Evolutionary conservation across 2,113 vertebrate species (phyloP).

Genomic region (Sapayoa aenigma): DNA sequence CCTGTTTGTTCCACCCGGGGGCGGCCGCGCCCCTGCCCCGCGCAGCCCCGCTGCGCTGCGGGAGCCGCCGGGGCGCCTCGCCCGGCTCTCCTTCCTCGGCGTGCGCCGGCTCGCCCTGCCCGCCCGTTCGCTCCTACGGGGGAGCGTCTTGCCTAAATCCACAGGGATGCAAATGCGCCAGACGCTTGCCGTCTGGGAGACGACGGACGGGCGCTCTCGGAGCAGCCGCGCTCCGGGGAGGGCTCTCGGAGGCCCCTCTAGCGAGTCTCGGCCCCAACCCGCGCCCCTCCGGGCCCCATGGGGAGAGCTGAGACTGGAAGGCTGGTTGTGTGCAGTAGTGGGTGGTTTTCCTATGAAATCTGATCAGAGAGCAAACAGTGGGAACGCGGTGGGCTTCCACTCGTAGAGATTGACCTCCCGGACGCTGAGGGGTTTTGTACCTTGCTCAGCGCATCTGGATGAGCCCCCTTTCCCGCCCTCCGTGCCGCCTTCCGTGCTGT

Average conservation of each 20-base stretch:
- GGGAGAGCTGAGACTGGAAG: neutral
- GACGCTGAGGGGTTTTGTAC: neutral
- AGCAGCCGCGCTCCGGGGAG: neutral
- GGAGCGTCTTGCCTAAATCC: neutral
- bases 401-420: neutral
- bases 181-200: neutral
- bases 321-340: neutral
- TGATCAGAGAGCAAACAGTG: rapidly evolving
- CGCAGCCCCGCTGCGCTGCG: neutral
- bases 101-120: neutral
- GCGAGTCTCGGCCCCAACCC: neutral
- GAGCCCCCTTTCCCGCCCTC: neutral
- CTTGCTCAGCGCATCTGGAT: neutral
- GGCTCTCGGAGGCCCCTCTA: neutral
- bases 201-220: neutral
- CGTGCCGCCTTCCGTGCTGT: neutral
- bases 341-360: neutral
- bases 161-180: neutral
- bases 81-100: neutral
- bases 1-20: neutral
- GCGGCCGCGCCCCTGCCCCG: neutral
- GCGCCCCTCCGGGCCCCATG: neutral
- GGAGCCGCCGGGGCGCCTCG: neutral
- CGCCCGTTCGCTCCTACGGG: neutral
- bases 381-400: neutral